A percentile compares a stretch with the other conserved stretches of the same genome.
Evolutionary conservation across 2,888 invertebrate species (phyloP).

Genomic region (Trimorus sp.): DNA sequence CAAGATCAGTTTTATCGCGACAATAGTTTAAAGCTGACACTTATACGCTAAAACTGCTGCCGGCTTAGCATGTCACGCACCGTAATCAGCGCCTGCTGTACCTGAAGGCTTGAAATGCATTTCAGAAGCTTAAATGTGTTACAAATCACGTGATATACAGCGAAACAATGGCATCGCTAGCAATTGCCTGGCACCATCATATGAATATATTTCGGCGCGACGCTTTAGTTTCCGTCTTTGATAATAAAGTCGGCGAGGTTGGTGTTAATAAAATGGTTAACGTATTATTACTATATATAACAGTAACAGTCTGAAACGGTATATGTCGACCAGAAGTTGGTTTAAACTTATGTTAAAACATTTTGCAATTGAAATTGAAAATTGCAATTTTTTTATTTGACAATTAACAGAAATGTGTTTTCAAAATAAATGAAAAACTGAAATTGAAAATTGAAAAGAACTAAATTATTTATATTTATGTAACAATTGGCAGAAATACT

Average conservation of each 20-base stretch:
- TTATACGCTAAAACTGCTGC: constrained; percentile 50
- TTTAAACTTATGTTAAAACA: too few species aligned
- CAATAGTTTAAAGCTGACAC: constrained; percentile 51
- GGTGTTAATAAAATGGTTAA: too few species aligned
- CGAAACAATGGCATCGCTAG: constrained; percentile 52
- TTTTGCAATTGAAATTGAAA: too few species aligned
- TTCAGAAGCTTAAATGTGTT: constrained; percentile 54
- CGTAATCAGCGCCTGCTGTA: constrained; percentile 57
- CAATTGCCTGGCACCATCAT: constrained; percentile 36
- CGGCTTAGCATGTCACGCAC: constrained; percentile 52
- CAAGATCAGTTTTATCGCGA: constrained; percentile 35
- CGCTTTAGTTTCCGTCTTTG: constrained; percentile 20
- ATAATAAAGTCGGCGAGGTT: not conserved
- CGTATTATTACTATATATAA: too few species aligned
- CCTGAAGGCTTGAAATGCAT: constrained; percentile 57
- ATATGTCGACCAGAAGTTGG: too few species aligned
- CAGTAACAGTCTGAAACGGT: too few species aligned
- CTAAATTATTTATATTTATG: too few species aligned
- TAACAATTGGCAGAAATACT: too few species aligned
- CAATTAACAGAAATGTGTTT: too few species aligned
- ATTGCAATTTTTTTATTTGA: too few species aligned
- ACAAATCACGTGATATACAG: constrained; percentile 54
- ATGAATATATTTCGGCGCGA: constrained; percentile 28
- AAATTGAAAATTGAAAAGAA: too few species aligned
- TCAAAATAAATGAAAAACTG: too few species aligned